Base-by-base conservation (phyloP, 2,797 vertebrate genomes). In the Sparus aurata region DNA sequence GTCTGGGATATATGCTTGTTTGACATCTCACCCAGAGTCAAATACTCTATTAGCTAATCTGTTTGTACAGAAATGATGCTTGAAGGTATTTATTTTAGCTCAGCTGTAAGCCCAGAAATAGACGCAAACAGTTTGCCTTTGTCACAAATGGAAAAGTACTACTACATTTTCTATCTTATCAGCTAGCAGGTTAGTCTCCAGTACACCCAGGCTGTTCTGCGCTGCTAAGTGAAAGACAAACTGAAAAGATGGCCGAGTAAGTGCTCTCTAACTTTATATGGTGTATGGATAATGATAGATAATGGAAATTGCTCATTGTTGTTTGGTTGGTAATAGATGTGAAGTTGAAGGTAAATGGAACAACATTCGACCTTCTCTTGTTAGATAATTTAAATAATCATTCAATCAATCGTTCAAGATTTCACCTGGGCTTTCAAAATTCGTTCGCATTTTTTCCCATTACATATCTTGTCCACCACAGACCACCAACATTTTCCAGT, bases 31-130 rank as follows among this genome's bases (percentile, higher is more conserved):
- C 17, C 11, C 50, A 27, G 5, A 50, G n/a, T 72, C 53, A 65
- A 54, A 61, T 60, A 38, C 9, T 10, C 34, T 38, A 38, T 25
- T 20, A 46, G 25, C 5, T 22, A 8, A 55, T 41, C 5, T 80
- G 2, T 84, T 73, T 73, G 64, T 58, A 20, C 63, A 68, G 27
- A 47, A 18, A 38, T 59, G 27, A 2, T 71, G 46, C 67, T 0
- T 0, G 7, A 20, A 50, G 61, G 4, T 67, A 22, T 70, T 69
- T 54, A 41, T 11, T 18, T 41, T 22, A 30, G 50, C 38, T 23
- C 17, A 27, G 20, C 49, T 78, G 12, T 52, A 50, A 63, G 27
- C 58, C 22, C 46, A 20, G 22, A 79, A 74, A 69, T 3, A 5
- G 22, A 10, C 6, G 17, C 7, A 54, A 34, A 59, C 20, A 11